Evolutionary conservation across 2,113 vertebrate species (phyloP).

Genomic region (Heteronetta atricapilla): DNA sequence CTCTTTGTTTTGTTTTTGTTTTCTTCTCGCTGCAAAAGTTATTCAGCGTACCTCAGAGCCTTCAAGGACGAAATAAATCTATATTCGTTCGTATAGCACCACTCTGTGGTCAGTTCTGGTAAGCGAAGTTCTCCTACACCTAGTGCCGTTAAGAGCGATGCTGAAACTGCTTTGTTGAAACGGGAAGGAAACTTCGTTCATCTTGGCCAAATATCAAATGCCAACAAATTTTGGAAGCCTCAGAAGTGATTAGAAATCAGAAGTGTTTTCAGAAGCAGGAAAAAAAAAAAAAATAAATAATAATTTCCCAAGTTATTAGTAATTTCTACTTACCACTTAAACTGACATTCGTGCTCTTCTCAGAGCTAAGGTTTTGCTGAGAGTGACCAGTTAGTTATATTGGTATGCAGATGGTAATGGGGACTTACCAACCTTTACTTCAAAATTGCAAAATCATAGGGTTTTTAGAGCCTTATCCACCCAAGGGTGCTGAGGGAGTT

Average conservation of each 20-base stretch:
- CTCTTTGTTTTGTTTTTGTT: neutral
- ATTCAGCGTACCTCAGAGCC: neutral
- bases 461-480: too few species aligned
- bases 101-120: slow-evolving; percentile 18
- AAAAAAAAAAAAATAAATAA: too few species aligned
- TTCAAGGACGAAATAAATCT: too few species aligned
- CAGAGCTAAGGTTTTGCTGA: neutral
- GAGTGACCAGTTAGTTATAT: neutral
- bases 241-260: neutral
- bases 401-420: neutral
- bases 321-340: neutral
- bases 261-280: neutral
- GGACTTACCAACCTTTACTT: neutral
- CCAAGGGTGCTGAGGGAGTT: too few species aligned
- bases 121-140: neutral
- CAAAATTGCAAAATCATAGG: neutral
- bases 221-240: neutral
- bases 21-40: neutral
- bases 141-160: accelerated
- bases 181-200: neutral
- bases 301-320: neutral
- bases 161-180: neutral
- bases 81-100: slow-evolving; percentile 24
- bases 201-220: neutral
- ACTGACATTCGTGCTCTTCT: neutral